Evolutionary conservation across 1,140 invertebrate genomes (phyloP), one percentile per base, ranked within the genome.

Genomic region (Calephelis nemesis): DNA sequence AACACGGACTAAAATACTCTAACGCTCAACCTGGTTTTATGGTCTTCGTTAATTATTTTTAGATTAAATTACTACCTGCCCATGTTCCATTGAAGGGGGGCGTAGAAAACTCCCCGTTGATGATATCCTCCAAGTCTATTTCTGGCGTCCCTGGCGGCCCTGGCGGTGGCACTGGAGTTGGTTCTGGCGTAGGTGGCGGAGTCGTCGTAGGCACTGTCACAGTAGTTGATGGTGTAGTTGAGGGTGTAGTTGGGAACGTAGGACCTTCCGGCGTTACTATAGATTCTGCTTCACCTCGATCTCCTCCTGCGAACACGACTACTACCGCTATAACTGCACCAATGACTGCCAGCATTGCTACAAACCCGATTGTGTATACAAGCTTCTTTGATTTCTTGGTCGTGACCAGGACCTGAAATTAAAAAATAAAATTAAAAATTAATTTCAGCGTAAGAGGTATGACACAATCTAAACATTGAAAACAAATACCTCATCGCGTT

Each of bases 341-440:
- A 13, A 88, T 79, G 4, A 76, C 76, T 5, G 73, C 80, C 19
- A 85, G 67, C 87, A 91, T 89, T 3, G 77, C 85, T 48, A 85
- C 68, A 4, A 71, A 74, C 30, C 85, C 87, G 42, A 91, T 76
- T 11, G 77, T 69, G 69, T 85, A 90, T 45, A 75, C 84, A 40
- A 83, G 50, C 47, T 74, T 87, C 73, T 82, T 85, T 40, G 79
- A 85, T 39, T 79, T 83, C 65, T 85, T 89, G 13, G 76, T 79
- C 1, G 81, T 78, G 12, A 91, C 85, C 77, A 91, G 79, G 47
- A 87, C 84, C 88, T 91, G 73, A n/a, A 50, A 60, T 52, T 8
- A 47, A 40, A 50, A 40, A 40, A 58, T 7, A 6, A 1, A 45
- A 4, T 42, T 4, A 42, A 42, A 42, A 42, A 5, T 0, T 7